Evolutionary conservation across 2,888 invertebrate genomes (phyloP).

Genomic region (Drosophila meridionalis): DNA sequence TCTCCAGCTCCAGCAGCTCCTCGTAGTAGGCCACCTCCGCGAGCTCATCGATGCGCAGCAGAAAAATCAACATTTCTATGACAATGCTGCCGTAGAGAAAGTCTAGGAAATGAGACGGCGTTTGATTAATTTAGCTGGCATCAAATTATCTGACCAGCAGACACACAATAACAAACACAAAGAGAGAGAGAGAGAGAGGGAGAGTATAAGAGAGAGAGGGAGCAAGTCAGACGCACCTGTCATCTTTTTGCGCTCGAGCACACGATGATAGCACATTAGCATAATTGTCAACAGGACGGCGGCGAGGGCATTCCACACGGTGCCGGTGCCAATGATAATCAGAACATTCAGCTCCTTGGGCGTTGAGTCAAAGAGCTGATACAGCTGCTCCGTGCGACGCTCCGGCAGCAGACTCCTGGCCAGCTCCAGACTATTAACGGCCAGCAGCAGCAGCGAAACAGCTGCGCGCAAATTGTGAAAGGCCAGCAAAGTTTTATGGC

Average conservation of each 20-base stretch:
- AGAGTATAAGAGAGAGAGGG: neutral
- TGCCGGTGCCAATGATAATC: conserved; percentile 75
- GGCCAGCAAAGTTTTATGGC: conserved; percentile 82
- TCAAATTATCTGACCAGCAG: conserved; percentile 33
- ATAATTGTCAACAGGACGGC: conserved; percentile 79
- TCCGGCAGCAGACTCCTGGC: conserved; percentile 79
- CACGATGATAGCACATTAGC: conserved; percentile 83
- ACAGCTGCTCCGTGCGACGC: conserved; percentile 50
- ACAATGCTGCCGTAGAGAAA: conserved; percentile 78
- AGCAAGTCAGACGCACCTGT: conserved; percentile 73
- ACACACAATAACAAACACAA: conserved; percentile 6
- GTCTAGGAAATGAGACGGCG: conserved; percentile 56
- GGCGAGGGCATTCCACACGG: conserved; percentile 78
- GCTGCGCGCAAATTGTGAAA: conserved; percentile 84
- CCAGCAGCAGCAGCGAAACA: conserved; percentile 78
- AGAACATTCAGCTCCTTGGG: conserved; percentile 63
- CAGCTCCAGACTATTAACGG: conserved; percentile 83
- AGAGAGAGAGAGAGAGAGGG: neutral
- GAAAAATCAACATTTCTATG: conserved; percentile 68
- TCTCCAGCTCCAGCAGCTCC: conserved; percentile 78
- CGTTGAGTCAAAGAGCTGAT: conserved; percentile 49
- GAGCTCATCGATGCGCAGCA: conserved; percentile 79
- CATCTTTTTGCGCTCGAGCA: conserved; percentile 82
- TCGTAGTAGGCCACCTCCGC: conserved; percentile 78
- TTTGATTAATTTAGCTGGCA: conserved; percentile 54